These are phyloP conservation scores for Pocillopora damicornis DNA, from an alignment of 64 coral and sea anemone genomes.

Conservation along the genomic window DNA sequence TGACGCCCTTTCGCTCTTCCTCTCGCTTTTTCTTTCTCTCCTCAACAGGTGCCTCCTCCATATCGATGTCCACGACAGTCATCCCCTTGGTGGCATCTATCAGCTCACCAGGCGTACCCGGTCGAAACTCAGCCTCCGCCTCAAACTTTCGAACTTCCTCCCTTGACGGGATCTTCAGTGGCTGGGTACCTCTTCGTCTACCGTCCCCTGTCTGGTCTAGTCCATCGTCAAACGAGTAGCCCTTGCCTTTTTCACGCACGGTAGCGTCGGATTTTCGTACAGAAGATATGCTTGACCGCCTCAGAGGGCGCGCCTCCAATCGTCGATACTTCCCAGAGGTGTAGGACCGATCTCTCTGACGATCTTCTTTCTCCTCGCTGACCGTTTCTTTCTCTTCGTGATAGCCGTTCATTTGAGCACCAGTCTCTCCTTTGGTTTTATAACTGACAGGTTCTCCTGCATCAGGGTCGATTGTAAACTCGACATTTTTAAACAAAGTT, in stretches of 20 bases:
- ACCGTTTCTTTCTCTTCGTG: conserved; percentile 14
- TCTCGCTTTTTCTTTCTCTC: conserved; percentile 7
- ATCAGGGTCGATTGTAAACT: conserved; percentile 45
- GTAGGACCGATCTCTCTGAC: conserved; percentile 31
- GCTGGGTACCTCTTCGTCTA: neutral
- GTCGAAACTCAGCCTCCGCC: neutral
- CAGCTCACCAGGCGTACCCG: neutral
- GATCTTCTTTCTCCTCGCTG: conserved; percentile 16
- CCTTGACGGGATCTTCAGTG: neutral
- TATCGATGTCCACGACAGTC: conserved; percentile 25
- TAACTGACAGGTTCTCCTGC: conserved; percentile 10
- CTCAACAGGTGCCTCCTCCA: neutral
- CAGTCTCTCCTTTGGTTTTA: conserved; percentile 3
- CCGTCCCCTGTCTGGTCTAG: neutral
- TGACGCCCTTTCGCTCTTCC: conserved; percentile 7
- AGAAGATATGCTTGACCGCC: conserved; percentile 84
- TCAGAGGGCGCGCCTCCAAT: conserved; percentile 69
- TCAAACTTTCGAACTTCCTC: neutral
- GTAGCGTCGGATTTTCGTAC: conserved; percentile 78
- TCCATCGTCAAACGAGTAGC: conserved; percentile 52
- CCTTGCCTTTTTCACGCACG: conserved; percentile 61
- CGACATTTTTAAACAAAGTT: conserved; percentile 44
- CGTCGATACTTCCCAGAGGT: conserved; percentile 51
- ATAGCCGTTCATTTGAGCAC: conserved; percentile 25
- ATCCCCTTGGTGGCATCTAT: neutral